Conservation (phyloP, 2,888 invertebrate species). For the Aporophyla lueneburgensis region DNA sequence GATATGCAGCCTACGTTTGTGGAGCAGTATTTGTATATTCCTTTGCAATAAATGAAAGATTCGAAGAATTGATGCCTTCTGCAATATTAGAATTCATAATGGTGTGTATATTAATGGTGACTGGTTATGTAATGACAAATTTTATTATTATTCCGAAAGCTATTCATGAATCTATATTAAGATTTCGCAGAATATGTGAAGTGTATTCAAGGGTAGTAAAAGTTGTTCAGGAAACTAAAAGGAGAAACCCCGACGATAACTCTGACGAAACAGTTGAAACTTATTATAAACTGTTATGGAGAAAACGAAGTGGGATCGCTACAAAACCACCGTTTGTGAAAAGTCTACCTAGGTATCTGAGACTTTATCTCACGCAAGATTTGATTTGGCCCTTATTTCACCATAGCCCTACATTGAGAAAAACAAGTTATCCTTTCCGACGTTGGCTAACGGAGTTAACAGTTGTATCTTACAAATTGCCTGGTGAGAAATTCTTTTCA, state of each 20-base stretch:
- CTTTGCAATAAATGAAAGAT: conserved; percentile 66
- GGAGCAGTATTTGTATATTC: conserved; percentile 72
- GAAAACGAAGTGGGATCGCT: conserved; percentile 79
- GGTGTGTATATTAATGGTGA: conserved; percentile 69
- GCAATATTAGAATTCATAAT: conserved; percentile 74
- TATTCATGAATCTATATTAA: conserved; percentile 77
- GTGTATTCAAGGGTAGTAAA: conserved; percentile 75
- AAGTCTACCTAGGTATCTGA: conserved; percentile 78
- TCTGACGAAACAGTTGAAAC: conserved; percentile 74
- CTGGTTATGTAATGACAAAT: conserved; percentile 71
- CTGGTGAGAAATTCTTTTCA: conserved; percentile 80
- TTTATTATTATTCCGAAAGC: conserved; percentile 79
- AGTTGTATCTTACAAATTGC: conserved; percentile 78
- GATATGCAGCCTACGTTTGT: conserved; percentile 73
- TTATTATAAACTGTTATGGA: conserved; percentile 81
- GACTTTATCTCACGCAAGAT: conserved; percentile 79
- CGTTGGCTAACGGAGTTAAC: conserved; percentile 78
- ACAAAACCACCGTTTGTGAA: conserved; percentile 73
- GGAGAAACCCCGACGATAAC: conserved; percentile 73
- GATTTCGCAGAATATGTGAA: conserved; percentile 70
- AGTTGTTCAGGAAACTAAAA: conserved; percentile 79
- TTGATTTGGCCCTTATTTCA: conserved; percentile 82
- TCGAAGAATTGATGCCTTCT: conserved; percentile 76
- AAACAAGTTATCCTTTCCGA: conserved; percentile 76
- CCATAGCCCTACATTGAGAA: conserved; percentile 82